Base-by-base conservation (phyloP, 35 echinoderm and acorn worm genomes). In the Apostichopus japonicus region DNA sequence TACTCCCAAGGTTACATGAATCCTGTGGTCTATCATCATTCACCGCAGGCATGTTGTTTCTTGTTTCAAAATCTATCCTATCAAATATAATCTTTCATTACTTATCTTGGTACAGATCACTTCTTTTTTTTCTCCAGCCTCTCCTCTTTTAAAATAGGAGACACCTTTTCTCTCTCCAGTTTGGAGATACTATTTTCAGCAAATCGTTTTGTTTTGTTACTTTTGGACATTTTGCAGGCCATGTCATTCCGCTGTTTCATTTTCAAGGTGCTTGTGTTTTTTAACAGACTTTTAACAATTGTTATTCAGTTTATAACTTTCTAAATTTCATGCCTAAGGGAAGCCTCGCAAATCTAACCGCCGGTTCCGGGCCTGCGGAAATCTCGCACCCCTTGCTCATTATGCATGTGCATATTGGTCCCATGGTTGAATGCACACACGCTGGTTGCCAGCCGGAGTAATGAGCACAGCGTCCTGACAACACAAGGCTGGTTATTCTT, bases 21-120 rank as follows among this genome's bases (percentile, higher is more conserved):
- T 84, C 81, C 81, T 84, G 78, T 13, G 71, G 81, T 84, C 81
- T 84, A 57, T 57, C 81, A 57, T 84, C 81, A 84, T 84, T 56
- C 81, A 84, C 81, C 56, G 81, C 81, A 84, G 81, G 81, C 81
- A 84, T 54, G 81, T 84, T 55, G 81, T 84, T 59, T 58, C 54
- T 23, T 75, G 17, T 21, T 84, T 84, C 56, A 16, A 84, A 84
- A 84, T 54, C 55, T 84, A 53, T 84, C 55, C 81, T 57, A 55
- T 84, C 81, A 59, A 84, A 19, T 84, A 54, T 84, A 84, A 84
- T 58, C 81, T 84, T 11, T 84, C 56, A 84, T 21, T 57, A 84
- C 81, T 58, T 58, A 16, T 23, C 81, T 19, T 75, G 71, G 71
- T 75, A 75, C 17, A 75, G n/a, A 7, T 19, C 17, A 19, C 7